These are phyloP conservation scores for Xenops minutus DNA, from an alignment of 2,797 vertebrate genomes.

Conservation along the genomic window DNA sequence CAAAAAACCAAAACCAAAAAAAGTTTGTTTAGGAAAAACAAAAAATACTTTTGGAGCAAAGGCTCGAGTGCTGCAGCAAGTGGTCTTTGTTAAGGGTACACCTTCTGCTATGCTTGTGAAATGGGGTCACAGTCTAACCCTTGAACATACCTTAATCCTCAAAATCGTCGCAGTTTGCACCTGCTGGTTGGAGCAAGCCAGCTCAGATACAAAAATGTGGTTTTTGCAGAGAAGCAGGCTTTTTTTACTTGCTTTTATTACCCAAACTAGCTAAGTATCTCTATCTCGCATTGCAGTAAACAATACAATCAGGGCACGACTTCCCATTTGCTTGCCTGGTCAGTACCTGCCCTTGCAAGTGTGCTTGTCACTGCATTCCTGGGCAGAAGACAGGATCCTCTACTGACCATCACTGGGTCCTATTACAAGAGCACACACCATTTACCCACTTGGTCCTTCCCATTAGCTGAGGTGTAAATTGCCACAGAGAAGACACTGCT, in stretches of 20 bases:
- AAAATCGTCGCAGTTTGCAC: not conserved
- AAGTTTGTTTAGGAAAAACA: not conserved
- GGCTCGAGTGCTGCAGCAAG: not conserved
- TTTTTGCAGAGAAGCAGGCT: not conserved
- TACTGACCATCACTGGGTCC: not conserved
- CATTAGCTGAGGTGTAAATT: not conserved
- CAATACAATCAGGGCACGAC: not conserved
- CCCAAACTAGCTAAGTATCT: not conserved
- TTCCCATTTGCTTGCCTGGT: not conserved
- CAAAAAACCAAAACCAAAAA: too few species aligned
- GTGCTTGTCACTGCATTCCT: not conserved
- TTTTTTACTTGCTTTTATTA: not conserved
- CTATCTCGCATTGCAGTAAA: not conserved
- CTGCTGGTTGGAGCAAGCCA: accelerated
- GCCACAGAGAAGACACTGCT: not conserved
- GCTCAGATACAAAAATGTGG: not conserved
- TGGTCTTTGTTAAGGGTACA: not conserved
- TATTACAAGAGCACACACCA: accelerated
- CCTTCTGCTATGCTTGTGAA: not conserved
- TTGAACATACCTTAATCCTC: not conserved
- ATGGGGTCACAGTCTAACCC: not conserved
- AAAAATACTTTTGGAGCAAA: not conserved
- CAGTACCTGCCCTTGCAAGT: not conserved
- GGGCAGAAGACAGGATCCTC: not conserved
- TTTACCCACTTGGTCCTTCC: not conserved